Conservation (phyloP, 2,113 vertebrate species). For the Hippolais icterina region DNA sequence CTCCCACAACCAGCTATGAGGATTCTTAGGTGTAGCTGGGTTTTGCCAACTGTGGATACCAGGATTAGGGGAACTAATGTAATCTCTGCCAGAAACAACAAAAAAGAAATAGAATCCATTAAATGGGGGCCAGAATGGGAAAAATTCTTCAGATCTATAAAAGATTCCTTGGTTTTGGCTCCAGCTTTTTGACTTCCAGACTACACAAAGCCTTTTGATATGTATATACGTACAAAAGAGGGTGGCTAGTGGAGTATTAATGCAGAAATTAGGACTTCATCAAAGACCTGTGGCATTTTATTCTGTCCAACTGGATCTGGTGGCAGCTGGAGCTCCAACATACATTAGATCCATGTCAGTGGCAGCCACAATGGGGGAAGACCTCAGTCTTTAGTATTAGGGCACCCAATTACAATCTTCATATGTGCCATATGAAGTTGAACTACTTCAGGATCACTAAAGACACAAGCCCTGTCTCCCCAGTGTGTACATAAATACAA, state of each 20-base stretch:
- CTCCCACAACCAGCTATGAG: not conserved
- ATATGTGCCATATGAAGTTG: not conserved
- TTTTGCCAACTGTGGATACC: not conserved
- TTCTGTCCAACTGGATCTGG: not conserved
- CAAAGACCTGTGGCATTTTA: not conserved
- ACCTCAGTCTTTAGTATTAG: not conserved
- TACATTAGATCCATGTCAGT: not conserved
- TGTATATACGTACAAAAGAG: not conserved
- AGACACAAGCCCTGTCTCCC: not conserved
- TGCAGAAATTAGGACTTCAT: not conserved
- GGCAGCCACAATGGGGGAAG: not conserved
- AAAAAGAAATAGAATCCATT: not conserved
- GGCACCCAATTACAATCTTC: not conserved
- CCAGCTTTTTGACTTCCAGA: not conserved
- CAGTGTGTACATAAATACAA: accelerated
- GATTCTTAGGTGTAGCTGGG: not conserved
- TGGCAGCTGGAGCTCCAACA: not conserved
- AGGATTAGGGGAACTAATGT: not conserved
- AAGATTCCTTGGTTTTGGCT: not conserved
- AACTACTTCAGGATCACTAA: not conserved
- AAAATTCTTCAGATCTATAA: not conserved
- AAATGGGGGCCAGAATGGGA: not conserved
- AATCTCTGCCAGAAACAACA: not conserved
- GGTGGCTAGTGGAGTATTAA: not conserved
- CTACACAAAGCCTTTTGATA: not conserved